Evolutionary conservation across 2,113 vertebrate genomes (phyloP), one percentile per base, ranked within the genome.

Genomic region (Oxyruncus cristatus): DNA sequence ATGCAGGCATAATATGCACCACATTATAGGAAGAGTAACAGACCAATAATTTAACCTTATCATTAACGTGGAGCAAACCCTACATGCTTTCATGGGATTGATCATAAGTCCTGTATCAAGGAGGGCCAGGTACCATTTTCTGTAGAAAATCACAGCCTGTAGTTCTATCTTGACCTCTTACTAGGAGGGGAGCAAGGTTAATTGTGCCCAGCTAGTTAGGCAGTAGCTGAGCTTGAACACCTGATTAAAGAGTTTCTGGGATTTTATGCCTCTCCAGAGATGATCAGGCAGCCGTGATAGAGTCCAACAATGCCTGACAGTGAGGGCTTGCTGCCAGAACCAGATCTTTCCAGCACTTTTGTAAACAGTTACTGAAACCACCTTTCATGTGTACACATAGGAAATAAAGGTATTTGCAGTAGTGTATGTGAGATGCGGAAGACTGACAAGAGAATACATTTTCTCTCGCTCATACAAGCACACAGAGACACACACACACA

Each of bases 81-180:
- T 20, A 8, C 32, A 37, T 4, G 1, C 19, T 52, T n/a, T 32
- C 66, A 19, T 11, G 23, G 30, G 32, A 28, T 16, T 44, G 72
- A 83, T 41, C 0, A 0, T 8, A 61, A 80, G 14, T 37, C 49
- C 12, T 46, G 14, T 47, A 44, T 33, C 0, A 0, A 58, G 53
- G 73, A 65, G 46, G n/a, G 49, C 22, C 67, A 88, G n/a, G 62
- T 32, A n/a, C 30, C 49, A 32, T 9, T 10, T 8, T 12, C 61
- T 58, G 41, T 30, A 55, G 59, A 61, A 92, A 78, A 74, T 59
- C 72, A 41, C 49, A 89, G 46, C 50, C 37, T 4, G 5, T 21
- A 42, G 32, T 49, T 68, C 46, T 65, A 79, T 46, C 37, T 47
- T 80, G 35, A 41, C 8, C 46, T 87, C 66, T 77, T 52, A 42